A percentile compares a stretch with the other conserved stretches of the same genome.
Conservation (phyloP, 35 echinoderm and acorn worm species). For the Nesometra sesokonis region DNA sequence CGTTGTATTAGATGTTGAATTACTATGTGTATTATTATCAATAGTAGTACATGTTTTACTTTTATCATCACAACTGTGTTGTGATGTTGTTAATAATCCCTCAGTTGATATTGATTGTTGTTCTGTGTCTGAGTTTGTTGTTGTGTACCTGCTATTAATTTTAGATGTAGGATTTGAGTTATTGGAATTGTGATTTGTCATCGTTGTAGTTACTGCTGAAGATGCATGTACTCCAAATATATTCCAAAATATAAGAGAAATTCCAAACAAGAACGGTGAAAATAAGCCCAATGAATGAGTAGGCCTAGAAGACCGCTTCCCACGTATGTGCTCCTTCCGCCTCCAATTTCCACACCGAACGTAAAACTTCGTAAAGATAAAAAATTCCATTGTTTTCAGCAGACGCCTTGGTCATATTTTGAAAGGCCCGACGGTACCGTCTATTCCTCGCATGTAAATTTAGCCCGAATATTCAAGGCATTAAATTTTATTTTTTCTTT, state of each 20-base stretch:
- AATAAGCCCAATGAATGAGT: not conserved
- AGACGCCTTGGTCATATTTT: not conserved
- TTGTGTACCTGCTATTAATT: not conserved
- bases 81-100: no score
- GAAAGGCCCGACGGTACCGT: not conserved
- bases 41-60: no score
- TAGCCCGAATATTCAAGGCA: not conserved
- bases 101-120: no score
- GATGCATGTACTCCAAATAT: not conserved
- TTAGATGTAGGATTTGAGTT: not conserved
- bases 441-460: not conserved
- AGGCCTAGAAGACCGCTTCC: not conserved
- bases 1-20: no score
- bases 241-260: not conserved
- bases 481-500: not conserved
- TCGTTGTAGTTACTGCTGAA: not conserved
- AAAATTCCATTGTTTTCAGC: not conserved
- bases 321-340: not conserved
- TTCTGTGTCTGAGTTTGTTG: no score
- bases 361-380: not conserved
- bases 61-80: no score
- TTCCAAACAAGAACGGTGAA: not conserved
- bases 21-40: not conserved
- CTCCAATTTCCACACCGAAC: not conserved
- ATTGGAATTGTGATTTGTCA: not conserved